These are phyloP conservation scores for Aphelenchoides besseyi DNA, from an alignment of 1,140 invertebrate genomes.

Conservation along the genomic window DNA sequence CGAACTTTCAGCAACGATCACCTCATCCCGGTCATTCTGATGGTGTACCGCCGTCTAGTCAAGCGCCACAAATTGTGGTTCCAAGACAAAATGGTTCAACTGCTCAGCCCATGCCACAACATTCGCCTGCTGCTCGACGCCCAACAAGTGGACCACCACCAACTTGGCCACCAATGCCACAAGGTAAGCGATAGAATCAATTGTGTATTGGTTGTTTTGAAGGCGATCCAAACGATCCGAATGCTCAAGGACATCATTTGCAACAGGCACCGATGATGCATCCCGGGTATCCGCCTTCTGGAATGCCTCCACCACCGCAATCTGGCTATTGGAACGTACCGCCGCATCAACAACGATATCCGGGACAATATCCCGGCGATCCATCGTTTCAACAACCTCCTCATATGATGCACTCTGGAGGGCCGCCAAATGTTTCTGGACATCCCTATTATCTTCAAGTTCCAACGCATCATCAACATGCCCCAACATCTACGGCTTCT, in stretches of 20 bases:
- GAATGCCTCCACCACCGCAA: neutral
- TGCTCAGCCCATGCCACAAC: neutral
- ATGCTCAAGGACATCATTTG: neutral
- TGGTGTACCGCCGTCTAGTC: neutral
- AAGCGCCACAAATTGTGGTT: neutral
- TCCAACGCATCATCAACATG: constrained; percentile 1
- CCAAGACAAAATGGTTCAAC: neutral
- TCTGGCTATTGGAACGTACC: neutral
- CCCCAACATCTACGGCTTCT: neutral
- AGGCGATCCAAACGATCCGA: constrained; percentile 14
- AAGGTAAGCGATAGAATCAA: neutral
- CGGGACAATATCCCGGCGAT: neutral
- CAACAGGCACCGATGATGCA: constrained; percentile 10
- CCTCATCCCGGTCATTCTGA: neutral
- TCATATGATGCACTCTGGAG: neutral
- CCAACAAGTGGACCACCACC: neutral
- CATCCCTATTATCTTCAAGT: constrained; percentile 24
- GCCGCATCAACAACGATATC: neutral
- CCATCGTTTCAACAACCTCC: neutral
- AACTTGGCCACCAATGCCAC: constrained; percentile 1
- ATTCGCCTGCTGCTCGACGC: constrained; percentile 3
- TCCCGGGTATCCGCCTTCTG: neutral
- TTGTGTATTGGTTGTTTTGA: neutral
- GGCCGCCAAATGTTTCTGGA: neutral
- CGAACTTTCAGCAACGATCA: constrained; percentile 11